These are phyloP conservation scores for Aphelocoma californica DNA, from an alignment of 2,797 vertebrate genomes.

Conservation along the genomic window DNA sequence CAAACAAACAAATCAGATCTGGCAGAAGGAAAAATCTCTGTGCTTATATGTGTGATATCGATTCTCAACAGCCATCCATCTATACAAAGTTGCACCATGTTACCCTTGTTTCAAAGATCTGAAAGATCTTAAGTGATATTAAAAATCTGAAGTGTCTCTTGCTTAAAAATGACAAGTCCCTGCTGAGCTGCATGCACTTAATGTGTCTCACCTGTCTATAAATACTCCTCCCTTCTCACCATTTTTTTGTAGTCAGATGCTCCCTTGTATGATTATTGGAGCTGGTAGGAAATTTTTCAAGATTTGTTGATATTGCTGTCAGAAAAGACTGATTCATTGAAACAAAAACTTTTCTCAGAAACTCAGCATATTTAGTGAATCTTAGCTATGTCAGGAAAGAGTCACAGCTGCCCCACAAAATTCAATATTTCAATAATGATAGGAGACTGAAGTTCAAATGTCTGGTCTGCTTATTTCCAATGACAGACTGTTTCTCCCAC, in stretches of 20 bases:
- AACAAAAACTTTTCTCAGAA: neutral
- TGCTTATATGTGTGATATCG: rapidly evolving
- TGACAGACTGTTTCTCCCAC: neutral
- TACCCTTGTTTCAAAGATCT: neutral
- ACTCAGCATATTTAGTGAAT: neutral
- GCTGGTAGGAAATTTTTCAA: neutral
- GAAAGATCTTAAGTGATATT: neutral
- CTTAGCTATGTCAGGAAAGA: neutral
- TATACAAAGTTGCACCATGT: rapidly evolving
- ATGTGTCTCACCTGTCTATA: neutral
- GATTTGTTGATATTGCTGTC: neutral
- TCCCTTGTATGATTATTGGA: neutral
- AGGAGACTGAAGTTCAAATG: neutral
- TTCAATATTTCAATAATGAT: neutral
- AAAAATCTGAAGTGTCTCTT: neutral
- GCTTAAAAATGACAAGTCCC: neutral
- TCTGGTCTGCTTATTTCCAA: neutral
- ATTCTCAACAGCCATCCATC: neutral
- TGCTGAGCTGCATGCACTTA: neutral
- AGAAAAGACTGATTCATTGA: neutral
- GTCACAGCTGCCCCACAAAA: neutral
- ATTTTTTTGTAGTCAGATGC: neutral
- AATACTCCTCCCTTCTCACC: neutral
- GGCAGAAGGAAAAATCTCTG: neutral
- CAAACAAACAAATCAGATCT: neutral